A percentile compares a stretch with the other conserved stretches of the same genome.
phyloP scores from a whole-genome alignment of 2,797 vertebrate genomes.

The Leptodactylus fallax region DNA sequence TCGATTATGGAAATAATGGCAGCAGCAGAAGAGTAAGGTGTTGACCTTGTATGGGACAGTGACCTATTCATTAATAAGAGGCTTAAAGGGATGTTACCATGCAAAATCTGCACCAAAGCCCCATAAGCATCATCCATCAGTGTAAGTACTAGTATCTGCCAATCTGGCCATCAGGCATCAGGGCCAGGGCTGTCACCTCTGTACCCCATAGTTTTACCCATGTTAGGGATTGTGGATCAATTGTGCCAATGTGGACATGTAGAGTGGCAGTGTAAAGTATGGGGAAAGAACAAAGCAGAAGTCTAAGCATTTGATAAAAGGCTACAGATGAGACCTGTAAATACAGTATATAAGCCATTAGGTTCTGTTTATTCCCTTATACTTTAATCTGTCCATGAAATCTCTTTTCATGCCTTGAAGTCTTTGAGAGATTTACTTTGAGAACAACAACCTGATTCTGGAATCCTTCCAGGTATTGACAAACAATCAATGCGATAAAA shows the following conservation, averaged over 20 bases:
- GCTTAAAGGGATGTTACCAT: too few species aligned
- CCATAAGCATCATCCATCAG: too few species aligned
- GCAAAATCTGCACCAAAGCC: too few species aligned
- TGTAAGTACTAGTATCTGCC: too few species aligned
- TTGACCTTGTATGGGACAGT: neutral
- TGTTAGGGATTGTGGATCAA: neutral
- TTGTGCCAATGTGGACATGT: neutral
- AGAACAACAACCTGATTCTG: neutral
- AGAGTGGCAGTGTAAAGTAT: neutral
- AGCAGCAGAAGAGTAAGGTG: neutral
- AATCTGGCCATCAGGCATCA: too few species aligned
- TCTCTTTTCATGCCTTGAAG: neutral
- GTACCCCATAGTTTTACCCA: too few species aligned
- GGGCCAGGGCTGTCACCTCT: too few species aligned
- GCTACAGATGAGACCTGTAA: neutral
- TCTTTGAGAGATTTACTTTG: neutral
- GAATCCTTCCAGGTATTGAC: slow-evolving; percentile 25
- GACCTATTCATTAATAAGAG: too few species aligned
- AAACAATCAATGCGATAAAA: slow-evolving; percentile 32
- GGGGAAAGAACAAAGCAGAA: neutral
- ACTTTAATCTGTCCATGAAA: neutral
- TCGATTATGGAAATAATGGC: neutral
- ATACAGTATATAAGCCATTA: neutral
- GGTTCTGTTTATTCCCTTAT: neutral
- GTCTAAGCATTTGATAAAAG: neutral